Conservation (phyloP, 2,888 invertebrate genomes). For the Pogonocherus hispidulus region DNA sequence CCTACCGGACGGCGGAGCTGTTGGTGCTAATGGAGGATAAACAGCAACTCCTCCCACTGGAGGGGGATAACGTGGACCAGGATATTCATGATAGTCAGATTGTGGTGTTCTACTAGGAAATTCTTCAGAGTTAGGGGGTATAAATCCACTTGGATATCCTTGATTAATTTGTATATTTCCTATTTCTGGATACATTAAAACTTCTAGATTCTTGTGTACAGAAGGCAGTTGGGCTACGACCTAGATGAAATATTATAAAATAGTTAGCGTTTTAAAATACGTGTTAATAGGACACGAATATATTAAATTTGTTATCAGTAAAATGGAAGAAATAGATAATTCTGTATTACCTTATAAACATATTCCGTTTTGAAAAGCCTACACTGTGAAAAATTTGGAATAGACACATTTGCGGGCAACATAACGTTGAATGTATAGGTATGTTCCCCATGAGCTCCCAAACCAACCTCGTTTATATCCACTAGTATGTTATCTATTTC, state of each 20-base stretch:
- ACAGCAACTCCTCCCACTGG: constrained; percentile 32
- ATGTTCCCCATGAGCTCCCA: constrained; percentile 63
- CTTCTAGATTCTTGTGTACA: constrained; percentile 49
- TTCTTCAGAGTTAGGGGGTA: neutral
- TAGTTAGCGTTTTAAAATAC: neutral
- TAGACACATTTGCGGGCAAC: constrained; percentile 52
- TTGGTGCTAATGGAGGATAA: constrained; percentile 36
- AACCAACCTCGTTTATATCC: constrained; percentile 54
- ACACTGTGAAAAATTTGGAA: constrained; percentile 59
- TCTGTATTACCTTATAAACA: constrained; percentile 46
- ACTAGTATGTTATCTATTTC: constrained; percentile 47
- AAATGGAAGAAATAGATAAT: no score
- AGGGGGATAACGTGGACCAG: constrained; percentile 14
- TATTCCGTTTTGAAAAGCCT: constrained; percentile 56
- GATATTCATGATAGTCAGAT: neutral
- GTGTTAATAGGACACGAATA: neutral
- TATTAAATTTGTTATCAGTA: no score
- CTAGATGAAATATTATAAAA: constrained; percentile 35
- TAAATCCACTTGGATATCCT: constrained; percentile 28
- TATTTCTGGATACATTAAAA: constrained; percentile 48
- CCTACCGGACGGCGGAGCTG: constrained; percentile 17
- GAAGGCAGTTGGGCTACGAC: constrained; percentile 50
- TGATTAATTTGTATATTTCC: constrained; percentile 53
- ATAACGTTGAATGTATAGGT: constrained; percentile 55
- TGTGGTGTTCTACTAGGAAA: neutral